These are phyloP conservation scores for Eurytemora carolleeae DNA, from an alignment of 1,140 invertebrate species.

Conservation along the genomic window DNA sequence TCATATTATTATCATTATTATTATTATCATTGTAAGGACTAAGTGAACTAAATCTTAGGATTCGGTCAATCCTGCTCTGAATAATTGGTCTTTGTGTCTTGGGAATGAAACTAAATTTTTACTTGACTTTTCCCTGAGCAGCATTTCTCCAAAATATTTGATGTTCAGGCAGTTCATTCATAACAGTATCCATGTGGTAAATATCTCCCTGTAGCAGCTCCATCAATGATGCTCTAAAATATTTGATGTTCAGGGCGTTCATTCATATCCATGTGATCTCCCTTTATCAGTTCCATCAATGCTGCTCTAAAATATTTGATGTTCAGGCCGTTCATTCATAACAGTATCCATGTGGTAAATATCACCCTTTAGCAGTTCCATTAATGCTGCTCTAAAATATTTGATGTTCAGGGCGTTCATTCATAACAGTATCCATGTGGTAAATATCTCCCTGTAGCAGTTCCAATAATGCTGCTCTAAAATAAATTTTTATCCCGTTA, in stretches of 20 bases:
- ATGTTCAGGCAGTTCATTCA: neutral
- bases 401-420: neutral
- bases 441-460: conserved; percentile 3
- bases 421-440: conserved; percentile 1
- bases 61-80: too few species aligned
- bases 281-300: neutral
- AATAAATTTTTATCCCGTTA: too few species aligned
- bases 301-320: neutral
- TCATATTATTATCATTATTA: too few species aligned
- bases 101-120: too few species aligned
- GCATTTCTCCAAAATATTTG: neutral
- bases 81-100: too few species aligned
- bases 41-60: too few species aligned
- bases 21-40: too few species aligned
- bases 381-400: conserved; percentile 1
- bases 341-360: conserved; percentile 5
- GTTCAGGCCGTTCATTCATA: neutral
- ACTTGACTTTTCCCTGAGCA: too few species aligned
- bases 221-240: neutral
- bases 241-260: neutral
- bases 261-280: neutral
- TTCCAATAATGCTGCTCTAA: neutral
- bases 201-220: neutral
- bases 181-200: conserved; percentile 5
- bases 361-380: neutral